Base-by-base conservation (phyloP, 2,888 invertebrate species). In the Catocala sponsa region DNA sequence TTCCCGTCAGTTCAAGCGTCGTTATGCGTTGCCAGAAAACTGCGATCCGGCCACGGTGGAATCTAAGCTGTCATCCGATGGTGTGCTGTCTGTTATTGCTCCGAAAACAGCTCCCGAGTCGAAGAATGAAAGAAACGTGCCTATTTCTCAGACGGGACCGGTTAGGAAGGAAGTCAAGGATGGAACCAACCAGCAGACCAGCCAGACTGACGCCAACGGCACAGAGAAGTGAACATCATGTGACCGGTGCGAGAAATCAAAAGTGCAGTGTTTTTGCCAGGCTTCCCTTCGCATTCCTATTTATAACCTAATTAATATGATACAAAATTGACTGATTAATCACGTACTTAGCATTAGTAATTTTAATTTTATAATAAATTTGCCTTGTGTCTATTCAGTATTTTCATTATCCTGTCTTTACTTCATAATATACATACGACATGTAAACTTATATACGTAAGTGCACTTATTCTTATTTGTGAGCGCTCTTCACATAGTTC, bases 31-130 rank as follows among this genome's bases (percentile, higher is more conserved):
- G 49, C 97, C 98, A 2, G 95, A 96, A 71, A 96, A 96, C 12
- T 96, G 96, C 62, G 96, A 97, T 71, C 91, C 96, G 4, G 95
- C 95, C 43, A 94, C 95, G 44, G 96, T 98, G 0, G 95, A 95
- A 44, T 97, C 97, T 0, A 95, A 94, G 55, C 88, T 98, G 42
- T 97, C 97, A 0, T 96, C 96, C 0, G 97, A 97, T 80, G 97
- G 97, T 5, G 95, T 97, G n/a, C 87, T 97, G 42, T 96, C 96
- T 4, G 92, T 97, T 6, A 94, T 95, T 42, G 96, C 96, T n/a
- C 97, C 96, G 7, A 83, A 76, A 64, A 72, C 69, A 0, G 67
- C 79, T n/a, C 66, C 79, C 0, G 79, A 74, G 4, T 60, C 72
- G 47, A 82, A 82, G 59, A 90, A 89, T 15, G 95, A 95, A 70